Evolutionary conservation across 30 jellyfish, hydroid and myxozoan species (phyloP), one percentile per base, ranked within the genome.

Genomic region (Phacellophora camtschatica): DNA sequence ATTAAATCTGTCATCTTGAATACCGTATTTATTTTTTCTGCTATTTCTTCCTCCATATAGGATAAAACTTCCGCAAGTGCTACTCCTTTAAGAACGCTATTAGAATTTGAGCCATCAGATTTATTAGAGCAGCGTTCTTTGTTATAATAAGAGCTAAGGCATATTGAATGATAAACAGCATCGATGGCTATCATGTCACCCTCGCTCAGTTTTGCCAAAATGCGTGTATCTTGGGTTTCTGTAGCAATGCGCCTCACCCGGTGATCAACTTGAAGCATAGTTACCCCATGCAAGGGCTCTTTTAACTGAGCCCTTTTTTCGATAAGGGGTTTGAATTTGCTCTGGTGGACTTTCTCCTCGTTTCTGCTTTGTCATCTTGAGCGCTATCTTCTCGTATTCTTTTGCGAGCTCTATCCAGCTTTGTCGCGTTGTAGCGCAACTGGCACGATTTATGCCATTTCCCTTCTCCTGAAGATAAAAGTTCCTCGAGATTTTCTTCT

Each of bases 151-250:
- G 65, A 54, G 62, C 42, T 37, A 30, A 75, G 62, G 37, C 88
- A 75, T 58, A 13, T 15, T 57, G 67, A 31, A 75, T 75, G 88
- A 58, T 75, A 75, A 43, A 30, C 57, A 7, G 76, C 86, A 19
- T 72, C 86, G 28, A 75, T 75, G 62, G 88, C 88, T 54, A 75
- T 42, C 88, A 57, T 75, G 84, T 75, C 88, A 27, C 88, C 88
- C 46, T 42, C 66, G 32, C 68, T 42, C 36, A 75, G 45, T 42
- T 53, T 75, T 27, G 82, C 88, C 63, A 75, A 42, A 20, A 75
- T 37, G 42, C 66, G 65, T 54, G 62, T 57, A 58, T 75, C 88
- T 29, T 55, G 82, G 31, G 65, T 55, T 59, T 24, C 65, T 27
- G 88, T 75, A 75, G 88, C 88, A 54, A 54, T 53, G 55, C 41